Evolutionary conservation across 2,888 invertebrate species (phyloP), one percentile per base, ranked within the genome.

Genomic region (Aporophyla lueneburgensis): DNA sequence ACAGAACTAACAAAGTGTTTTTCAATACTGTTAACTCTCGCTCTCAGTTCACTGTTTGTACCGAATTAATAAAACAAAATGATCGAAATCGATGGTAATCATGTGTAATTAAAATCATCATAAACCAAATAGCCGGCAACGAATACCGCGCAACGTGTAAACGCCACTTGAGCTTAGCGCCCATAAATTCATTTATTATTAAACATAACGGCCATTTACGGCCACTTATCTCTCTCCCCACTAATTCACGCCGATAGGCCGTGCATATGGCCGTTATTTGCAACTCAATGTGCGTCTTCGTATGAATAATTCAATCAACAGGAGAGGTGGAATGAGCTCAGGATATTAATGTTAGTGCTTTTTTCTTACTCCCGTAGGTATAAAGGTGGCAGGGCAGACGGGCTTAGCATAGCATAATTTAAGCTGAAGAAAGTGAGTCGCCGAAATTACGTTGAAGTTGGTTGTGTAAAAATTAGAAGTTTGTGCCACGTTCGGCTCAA

Each of bases 291-390:
- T 87, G 80, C 86, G 80, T 86, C 80, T 89, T 87, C 80, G 74
- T 87, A 88, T 93, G 88, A 93, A 93, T 93, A 91, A 92, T 92
- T 92, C 84, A 92, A 88, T 85, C 87, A 85, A 88, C 85, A 88
- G 86, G 62, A 77, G 66, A 71, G 62, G 40, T 51, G 74, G 24
- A 85, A 77, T 84, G 71, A 63, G 77, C 58, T 80, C 49, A 14
- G 53, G 58, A n/a, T 74, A 71, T 86, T 89, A 83, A 86, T 86
- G 86, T 78, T 83, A 62, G 65, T 78, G 81, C 72, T 83, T 88
- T 88, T 90, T 91, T 89, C 87, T 16, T 61, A 56, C 14, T 51
- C 54, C 88, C 78, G 10, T 10, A 49, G 43, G 24, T 66, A 19
- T 51, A 16, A 33, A 1, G 19, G 12, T 27, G 7, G 14, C 33